phyloP scores from a whole-genome alignment of 2,113 vertebrate species.

The Perca schrenkii region DNA sequence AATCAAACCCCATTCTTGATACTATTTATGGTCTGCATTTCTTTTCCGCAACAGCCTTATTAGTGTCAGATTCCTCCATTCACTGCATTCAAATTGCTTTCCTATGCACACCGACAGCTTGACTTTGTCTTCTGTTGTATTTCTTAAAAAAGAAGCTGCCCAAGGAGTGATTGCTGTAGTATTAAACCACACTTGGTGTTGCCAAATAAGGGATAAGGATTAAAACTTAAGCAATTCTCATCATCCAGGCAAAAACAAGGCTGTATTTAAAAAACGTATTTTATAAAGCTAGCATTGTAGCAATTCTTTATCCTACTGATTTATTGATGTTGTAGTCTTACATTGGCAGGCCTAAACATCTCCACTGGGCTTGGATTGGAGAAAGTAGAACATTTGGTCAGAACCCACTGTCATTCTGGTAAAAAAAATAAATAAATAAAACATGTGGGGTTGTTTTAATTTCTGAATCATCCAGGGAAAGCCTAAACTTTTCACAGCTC shows the following conservation, averaged over 20 bases:
- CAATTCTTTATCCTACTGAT: neutral
- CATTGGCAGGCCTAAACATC: neutral
- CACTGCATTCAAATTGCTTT: too few species aligned
- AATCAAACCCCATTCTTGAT: neutral
- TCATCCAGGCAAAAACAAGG: neutral
- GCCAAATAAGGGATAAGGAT: constrained; percentile 16
- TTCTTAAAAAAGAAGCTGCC: neutral
- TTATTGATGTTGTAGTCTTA: neutral
- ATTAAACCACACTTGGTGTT: neutral
- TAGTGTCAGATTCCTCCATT: too few species aligned
- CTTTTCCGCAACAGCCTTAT: too few species aligned
- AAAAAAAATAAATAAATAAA: neutral
- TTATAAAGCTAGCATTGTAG: neutral
- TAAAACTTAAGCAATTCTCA: neutral
- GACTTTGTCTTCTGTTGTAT: neutral
- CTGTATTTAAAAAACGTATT: neutral
- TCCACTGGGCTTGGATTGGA: neutral
- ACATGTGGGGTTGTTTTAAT: neutral
- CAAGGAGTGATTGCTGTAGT: neutral
- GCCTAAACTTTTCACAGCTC: neutral
- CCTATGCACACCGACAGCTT: too few species aligned
- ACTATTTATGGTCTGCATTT: neutral
- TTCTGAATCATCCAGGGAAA: neutral
- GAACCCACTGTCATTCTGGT: neutral
- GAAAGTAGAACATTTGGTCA: neutral